Conservation (phyloP, 2,113 vertebrate species). For the Jaculus jaculus region DNA sequence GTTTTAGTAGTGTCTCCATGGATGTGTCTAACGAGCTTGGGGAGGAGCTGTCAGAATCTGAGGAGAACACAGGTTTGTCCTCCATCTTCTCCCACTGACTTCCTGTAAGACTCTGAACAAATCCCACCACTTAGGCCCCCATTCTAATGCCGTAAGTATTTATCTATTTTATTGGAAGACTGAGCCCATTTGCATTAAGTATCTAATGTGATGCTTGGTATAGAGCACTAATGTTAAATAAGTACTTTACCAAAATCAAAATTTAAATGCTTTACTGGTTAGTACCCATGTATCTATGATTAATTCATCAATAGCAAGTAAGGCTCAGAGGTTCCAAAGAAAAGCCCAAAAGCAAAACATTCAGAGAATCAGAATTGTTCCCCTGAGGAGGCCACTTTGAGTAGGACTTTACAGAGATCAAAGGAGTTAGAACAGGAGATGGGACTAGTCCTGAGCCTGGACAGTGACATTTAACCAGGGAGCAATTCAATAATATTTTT, state of each 20-base stretch:
- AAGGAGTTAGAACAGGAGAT: no score
- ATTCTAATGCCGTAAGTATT: neutral
- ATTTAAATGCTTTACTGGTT: neutral
- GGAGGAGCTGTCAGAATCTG: fast-evolving
- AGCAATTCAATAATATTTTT: neutral
- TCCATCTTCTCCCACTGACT: neutral
- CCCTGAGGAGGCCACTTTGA: fast-evolving
- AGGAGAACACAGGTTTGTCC: neutral
- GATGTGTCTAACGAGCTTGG: neutral
- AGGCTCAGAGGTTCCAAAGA: neutral
- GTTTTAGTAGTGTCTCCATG: neutral
- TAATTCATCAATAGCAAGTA: neutral
- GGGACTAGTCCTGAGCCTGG: neutral
- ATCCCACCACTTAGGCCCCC: neutral
- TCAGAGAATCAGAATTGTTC: neutral
- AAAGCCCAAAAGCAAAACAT: neutral
- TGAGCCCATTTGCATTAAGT: neutral
- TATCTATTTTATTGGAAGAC: neutral
- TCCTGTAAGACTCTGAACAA: fast-evolving
- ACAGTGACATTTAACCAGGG: neutral
- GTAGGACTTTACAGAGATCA: neutral
- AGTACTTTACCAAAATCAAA: neutral
- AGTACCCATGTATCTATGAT: neutral
- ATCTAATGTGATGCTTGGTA: fast-evolving
- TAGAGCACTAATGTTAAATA: neutral